Evolutionary conservation across 2,113 vertebrate species (phyloP).

Genomic region (Tinamus guttatus): DNA sequence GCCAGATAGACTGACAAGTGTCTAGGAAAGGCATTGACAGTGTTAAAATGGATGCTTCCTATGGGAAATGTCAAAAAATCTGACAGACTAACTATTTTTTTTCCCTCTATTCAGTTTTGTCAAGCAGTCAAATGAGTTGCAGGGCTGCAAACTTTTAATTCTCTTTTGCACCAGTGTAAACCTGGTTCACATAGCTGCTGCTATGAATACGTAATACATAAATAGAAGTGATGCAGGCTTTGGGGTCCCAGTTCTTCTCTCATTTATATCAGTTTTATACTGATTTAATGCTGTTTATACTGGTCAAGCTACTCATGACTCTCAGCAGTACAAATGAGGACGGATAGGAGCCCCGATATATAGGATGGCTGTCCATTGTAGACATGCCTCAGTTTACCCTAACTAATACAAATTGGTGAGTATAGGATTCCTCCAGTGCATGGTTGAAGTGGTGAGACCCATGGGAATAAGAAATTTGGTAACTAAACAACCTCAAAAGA

Average conservation of each 20-base stretch:
- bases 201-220: too few relatives aligned
- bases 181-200: background rate
- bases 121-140: background rate
- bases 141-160: background rate
- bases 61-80: background rate
- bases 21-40: slow-evolving; percentile 30
- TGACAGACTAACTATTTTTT: background rate
- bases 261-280: background rate
- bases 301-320: background rate
- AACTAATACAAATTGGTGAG: background rate
- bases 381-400: background rate
- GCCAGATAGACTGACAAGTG: slow-evolving; percentile 42
- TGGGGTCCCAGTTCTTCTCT: background rate
- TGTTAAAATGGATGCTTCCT: slow-evolving; percentile 58
- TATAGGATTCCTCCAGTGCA: background rate
- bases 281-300: background rate
- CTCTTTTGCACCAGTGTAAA: background rate
- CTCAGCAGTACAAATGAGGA: background rate
- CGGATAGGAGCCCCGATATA: background rate
- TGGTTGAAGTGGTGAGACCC: background rate
- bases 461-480: background rate
- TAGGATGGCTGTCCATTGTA: background rate
- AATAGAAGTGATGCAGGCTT: background rate
- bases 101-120: slow-evolving; percentile 11
- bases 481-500: background rate